Conservation (phyloP, 2,888 invertebrate genomes). For the Papilio protenor region DNA sequence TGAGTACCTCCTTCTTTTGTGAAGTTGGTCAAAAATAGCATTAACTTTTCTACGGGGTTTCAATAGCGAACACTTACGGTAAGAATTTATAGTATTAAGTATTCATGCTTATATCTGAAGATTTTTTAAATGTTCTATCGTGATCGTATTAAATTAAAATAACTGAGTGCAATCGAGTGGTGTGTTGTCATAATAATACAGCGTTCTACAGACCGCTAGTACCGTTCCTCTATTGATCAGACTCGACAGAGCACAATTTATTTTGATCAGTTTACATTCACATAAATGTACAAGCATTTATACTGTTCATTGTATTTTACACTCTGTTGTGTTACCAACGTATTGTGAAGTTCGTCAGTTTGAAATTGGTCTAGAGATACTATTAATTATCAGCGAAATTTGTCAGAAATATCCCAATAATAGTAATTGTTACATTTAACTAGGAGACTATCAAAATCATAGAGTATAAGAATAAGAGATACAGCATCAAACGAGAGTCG, state of each 20-base stretch:
- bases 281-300: background rate
- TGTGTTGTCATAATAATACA: slow-evolving; percentile 3
- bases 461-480: slow-evolving; percentile 49
- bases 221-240: background rate
- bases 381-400: background rate
- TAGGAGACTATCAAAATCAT: slow-evolving; percentile 45
- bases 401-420: no score
- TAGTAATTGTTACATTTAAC: slow-evolving; percentile 12
- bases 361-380: background rate
- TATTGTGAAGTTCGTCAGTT: background rate
- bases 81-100: no score
- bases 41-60: no score
- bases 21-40: no score
- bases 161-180: background rate
- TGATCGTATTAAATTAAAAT: background rate
- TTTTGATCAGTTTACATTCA: slow-evolving; percentile 20
- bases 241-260: slow-evolving; percentile 4
- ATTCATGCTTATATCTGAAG: background rate
- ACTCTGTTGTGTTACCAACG: background rate
- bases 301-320: background rate
- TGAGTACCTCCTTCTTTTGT: no score
- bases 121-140: background rate
- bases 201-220: slow-evolving; percentile 1
- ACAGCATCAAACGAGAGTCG: slow-evolving; percentile 51
- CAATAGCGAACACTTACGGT: no score